Base-by-base conservation (phyloP, 2,888 invertebrate species). In the Dolichopus griseipennis region DNA sequence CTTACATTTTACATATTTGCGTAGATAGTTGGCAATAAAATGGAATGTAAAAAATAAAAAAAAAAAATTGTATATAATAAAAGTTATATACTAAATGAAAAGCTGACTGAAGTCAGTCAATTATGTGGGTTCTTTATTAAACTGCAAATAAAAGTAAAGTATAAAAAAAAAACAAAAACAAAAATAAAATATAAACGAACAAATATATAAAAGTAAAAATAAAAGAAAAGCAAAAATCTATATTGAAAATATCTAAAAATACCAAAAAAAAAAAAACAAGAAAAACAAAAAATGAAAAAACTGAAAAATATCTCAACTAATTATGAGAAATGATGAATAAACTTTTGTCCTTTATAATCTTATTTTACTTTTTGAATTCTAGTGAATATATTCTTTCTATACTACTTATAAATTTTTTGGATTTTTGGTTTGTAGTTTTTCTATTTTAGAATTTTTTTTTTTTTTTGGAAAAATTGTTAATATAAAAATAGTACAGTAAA, bases 71-170 rank as follows among this genome's bases (percentile, higher is more conserved):
- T 7, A 34, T 34, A 9, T 5, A 34, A 34, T 7, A 34, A 34
- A n/a, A n/a, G n/a, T n/a, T n/a, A 34, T 34, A 43, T 10, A 43
- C 3, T 52, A 52, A 52, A 52, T 41, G 18, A 52, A 52, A 52
- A 52, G 52, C 52, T 52, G 52, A 52, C 52, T 52, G 52, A 52
- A 52, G 52, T 52, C 52, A 52, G 52, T 52, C 52, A 52, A 52
- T 52, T 52, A 52, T 52, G 52, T 52, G 52, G 52, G 52, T 52
- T 52, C 52, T 52, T 52, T 52, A 52, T 52, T 52, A 52, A 52
- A 52, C 18, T 52, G 15, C n/a, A 18, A 52, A 41, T 27, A 27
- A 27, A 27, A 27, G 27, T 27, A 27, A 27, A 27, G 27, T 27
- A 27, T 4, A 7, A 41, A 41, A 41, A 41, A 5, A 41, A 41